Base-by-base conservation (phyloP, 2,888 invertebrate genomes). In the Strigamia maritima region DNA sequence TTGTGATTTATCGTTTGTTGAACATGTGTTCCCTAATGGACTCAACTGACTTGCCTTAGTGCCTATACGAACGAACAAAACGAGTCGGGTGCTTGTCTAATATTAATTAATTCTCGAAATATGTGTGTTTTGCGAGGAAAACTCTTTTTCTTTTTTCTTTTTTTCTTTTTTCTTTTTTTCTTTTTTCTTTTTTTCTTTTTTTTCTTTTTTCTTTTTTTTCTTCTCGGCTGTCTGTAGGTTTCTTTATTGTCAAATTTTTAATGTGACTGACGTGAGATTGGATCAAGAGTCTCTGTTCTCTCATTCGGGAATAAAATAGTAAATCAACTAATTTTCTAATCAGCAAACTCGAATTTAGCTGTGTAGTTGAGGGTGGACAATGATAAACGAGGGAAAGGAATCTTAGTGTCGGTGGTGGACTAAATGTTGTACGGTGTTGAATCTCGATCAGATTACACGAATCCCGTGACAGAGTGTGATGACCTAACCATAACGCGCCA, bases 401-500 rank as follows among this genome's bases (percentile, higher is more conserved):
- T n/a, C n/a, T n/a, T n/a, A n/a, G n/a, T 49, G 49, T n/a, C 2
- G n/a, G n/a, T 49, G 4, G 35, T 35, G 35, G 6, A n/a, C 60
- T 65, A 65, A 65, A 70, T 70, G 28, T 54, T 22, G n/a, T 70
- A 70, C 70, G 28, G 70, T 70, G 70, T 70, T 70, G 70, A 28
- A 70, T 70, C 70, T 70, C 70, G 70, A 70, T 70, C 40, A 75
- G 75, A 75, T 40, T 75, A 75, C 31, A 40, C 75, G 38, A 75
- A 40, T 40, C 75, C 75, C 19, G 75, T 75, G 35, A 75, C 75
- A 75, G 75, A 75, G 75, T 75, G 75, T 40, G 75, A 75, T 40
- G 75, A 75, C 19, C 38, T 40, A 4, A 75, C 35, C 35, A 75
- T 75, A 31, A 75, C 75, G 75, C 75, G 75, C 35, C 40, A 40